Evolutionary conservation across 1,140 invertebrate genomes (phyloP).

Genomic region (Drosophila tropicalis): DNA sequence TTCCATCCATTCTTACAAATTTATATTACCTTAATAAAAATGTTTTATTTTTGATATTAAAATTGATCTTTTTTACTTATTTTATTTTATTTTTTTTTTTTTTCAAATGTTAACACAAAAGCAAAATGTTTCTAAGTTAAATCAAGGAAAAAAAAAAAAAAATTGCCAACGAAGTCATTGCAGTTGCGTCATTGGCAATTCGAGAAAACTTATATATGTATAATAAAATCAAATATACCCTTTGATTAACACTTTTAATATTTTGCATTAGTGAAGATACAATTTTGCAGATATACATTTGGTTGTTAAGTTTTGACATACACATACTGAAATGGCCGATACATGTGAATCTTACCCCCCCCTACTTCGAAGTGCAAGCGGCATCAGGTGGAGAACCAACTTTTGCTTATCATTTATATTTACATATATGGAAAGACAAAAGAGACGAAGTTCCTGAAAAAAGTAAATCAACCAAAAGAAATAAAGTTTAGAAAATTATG

Average conservation of each 20-base stretch:
- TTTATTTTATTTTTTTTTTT: too few species aligned
- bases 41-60: not conserved
- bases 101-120: too few species aligned
- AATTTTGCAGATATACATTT: constrained; percentile 7
- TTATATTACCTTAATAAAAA: too few species aligned
- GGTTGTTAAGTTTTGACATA: not conserved
- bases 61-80: not conserved
- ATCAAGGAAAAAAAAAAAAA: not conserved
- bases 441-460: not conserved
- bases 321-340: not conserved
- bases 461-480: constrained; percentile 23
- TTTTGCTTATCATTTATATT: not conserved
- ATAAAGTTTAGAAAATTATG: constrained; percentile 8
- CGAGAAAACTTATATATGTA: not conserved
- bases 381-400: constrained; percentile 4
- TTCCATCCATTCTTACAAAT: too few species aligned
- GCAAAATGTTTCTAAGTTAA: not conserved
- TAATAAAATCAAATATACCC: not conserved
- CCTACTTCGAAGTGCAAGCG: constrained; percentile 13
- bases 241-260: not conserved
- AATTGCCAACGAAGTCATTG: not conserved
- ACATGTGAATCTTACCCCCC: not conserved
- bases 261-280: not conserved
- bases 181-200: not conserved
- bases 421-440: constrained; percentile 1